Evolutionary conservation across 1,140 invertebrate genomes (phyloP).

Genomic region (Drosophila fuyamai): DNA sequence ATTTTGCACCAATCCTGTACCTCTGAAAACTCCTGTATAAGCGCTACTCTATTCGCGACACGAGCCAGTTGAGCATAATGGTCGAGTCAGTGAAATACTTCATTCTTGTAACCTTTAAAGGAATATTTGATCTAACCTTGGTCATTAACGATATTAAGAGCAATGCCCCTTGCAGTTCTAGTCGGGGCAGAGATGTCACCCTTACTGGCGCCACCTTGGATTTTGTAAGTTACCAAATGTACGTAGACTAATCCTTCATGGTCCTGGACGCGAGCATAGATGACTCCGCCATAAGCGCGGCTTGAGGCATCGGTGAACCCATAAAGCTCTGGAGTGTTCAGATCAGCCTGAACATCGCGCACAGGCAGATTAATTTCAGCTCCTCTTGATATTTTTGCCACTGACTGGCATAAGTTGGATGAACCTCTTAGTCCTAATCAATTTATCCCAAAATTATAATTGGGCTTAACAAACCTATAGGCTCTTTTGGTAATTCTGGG

Average conservation of each 20-base stretch:
- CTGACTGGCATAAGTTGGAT: too few relatives aligned
- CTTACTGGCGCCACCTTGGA: background rate
- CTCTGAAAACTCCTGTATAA: background rate
- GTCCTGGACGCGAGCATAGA: too few relatives aligned
- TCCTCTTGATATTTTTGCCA: too few relatives aligned
- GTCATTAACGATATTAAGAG: background rate
- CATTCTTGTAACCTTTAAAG: background rate
- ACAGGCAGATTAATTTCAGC: too few relatives aligned
- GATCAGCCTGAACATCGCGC: too few relatives aligned
- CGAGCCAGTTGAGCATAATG: conserved; percentile 1
- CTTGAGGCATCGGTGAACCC: background rate
- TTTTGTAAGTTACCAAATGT: background rate
- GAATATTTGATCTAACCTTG: background rate
- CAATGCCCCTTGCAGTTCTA: background rate
- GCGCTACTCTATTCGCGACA: too few relatives aligned
- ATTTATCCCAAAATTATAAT: too few relatives aligned
- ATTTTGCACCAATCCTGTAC: conserved; percentile 8
- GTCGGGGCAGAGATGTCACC: background rate
- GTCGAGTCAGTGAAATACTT: conserved; percentile 10
- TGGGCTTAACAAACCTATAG: too few relatives aligned
- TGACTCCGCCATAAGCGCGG: background rate
- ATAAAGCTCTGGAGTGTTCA: too few relatives aligned
- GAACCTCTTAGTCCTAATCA: too few relatives aligned
- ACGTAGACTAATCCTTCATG: background rate
- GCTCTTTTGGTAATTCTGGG: too few relatives aligned